phyloP scores from a whole-genome alignment of 2,113 vertebrate species.

The Pteropus alecto region DNA sequence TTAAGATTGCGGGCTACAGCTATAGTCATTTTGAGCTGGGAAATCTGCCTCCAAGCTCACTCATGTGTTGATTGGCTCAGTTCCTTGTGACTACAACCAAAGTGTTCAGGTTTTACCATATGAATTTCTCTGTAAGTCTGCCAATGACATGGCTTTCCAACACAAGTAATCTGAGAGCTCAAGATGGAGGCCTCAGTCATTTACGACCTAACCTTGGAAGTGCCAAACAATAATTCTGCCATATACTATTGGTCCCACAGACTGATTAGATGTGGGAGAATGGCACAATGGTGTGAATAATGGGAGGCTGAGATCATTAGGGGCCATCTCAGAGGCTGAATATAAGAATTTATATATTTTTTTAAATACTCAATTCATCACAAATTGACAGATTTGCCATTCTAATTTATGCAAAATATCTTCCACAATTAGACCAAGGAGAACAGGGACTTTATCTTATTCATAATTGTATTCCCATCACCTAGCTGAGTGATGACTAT shows the following conservation, averaged over 20 bases:
- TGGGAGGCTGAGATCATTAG: background rate
- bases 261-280: background rate
- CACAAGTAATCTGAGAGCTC: background rate
- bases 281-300: background rate
- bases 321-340: background rate
- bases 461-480: background rate
- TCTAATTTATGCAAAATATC: background rate
- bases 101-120: background rate
- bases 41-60: background rate
- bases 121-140: background rate
- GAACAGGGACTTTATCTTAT: background rate
- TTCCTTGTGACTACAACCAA: background rate
- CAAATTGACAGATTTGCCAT: background rate
- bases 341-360: background rate
- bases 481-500: background rate
- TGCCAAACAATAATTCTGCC: background rate
- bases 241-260: background rate
- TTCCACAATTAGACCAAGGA: background rate
- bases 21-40: background rate
- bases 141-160: background rate
- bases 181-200: background rate
- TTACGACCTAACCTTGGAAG: background rate
- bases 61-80: background rate
- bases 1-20: background rate
- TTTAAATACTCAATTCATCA: background rate